Base-by-base conservation (phyloP, 2,888 invertebrate species). In the Notocelia uddmanniana region DNA sequence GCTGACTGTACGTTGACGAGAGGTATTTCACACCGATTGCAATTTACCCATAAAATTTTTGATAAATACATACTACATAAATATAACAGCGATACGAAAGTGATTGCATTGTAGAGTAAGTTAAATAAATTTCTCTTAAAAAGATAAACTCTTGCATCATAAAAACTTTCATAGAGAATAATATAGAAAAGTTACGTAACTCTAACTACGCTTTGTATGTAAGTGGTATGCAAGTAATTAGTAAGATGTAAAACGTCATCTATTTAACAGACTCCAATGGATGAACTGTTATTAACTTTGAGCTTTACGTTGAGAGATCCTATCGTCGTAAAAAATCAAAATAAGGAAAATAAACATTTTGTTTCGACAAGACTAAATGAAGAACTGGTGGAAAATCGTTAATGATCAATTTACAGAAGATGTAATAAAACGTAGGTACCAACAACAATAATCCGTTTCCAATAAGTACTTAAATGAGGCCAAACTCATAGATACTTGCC, bases 41-140 rank as follows among this genome's bases (percentile, higher is more conserved):
- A n/a, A n/a, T n/a, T n/a, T n/a, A n/a, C n/a, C n/a, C n/a, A n/a
- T n/a, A n/a, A n/a, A n/a, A n/a, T n/a, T n/a, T n/a, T n/a, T n/a
- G n/a, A n/a, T n/a, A n/a, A n/a, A n/a, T n/a, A n/a, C n/a, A n/a
- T n/a, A n/a, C n/a, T n/a, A n/a, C n/a, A n/a, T n/a, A n/a, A n/a
- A n/a, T n/a, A n/a, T n/a, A n/a, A 45, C 50, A 55, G 26, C 48
- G 63, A 64, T 58, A 70, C 64, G 63, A 64, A 70, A 70, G 58
- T 64, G 69, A 70, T 70, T 50, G 64, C 23, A 21, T 63, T 50
- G 50, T 9, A 13, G 26, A 50, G 64, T 70, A 64, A 64, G 31
- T 54, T 23, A 19, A 34, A 37, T 21, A 31, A 34, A 64, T 70
- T 70, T 70, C 69, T 70, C 69, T 57, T 37, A 63, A 63, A 69